These are phyloP conservation scores for Montipora capitata DNA, from an alignment of 92 coral and sea anemone genomes.

Conservation along the genomic window DNA sequence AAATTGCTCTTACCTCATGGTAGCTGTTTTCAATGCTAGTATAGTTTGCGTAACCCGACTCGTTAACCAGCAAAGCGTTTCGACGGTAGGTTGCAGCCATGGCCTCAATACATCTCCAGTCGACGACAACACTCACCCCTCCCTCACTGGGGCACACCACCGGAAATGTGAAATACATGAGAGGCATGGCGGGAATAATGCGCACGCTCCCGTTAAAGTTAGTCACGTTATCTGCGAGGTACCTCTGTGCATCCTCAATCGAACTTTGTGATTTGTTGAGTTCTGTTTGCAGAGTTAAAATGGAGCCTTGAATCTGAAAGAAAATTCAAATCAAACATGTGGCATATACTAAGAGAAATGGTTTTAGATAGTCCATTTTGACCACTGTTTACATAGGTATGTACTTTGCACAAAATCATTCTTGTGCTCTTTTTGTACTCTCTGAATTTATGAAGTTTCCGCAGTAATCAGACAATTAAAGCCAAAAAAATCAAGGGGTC, in stretches of 20 bases:
- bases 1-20: slow-evolving; percentile 70
- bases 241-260: slow-evolving; percentile 76
- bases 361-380: too few relatives aligned
- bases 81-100: slow-evolving; percentile 81
- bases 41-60: slow-evolving; percentile 76
- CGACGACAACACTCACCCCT: slow-evolving; percentile 79
- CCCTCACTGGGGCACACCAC: slow-evolving; percentile 67
- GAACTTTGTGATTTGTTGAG: slow-evolving; percentile 72
- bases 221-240: slow-evolving; percentile 67
- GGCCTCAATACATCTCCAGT: slow-evolving; percentile 81
- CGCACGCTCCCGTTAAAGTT: slow-evolving; percentile 92
- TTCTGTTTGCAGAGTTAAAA: slow-evolving; percentile 65
- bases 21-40: slow-evolving; percentile 74
- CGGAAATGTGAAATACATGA: slow-evolving; percentile 58
- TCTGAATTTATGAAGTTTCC: too few relatives aligned
- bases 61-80: slow-evolving; percentile 59
- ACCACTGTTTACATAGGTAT: too few relatives aligned
- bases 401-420: too few relatives aligned
- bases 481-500: too few relatives aligned
- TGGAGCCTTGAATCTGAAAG: slow-evolving; percentile 77
- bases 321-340: neutral
- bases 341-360: too few relatives aligned
- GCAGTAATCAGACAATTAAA: too few relatives aligned
- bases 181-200: slow-evolving; percentile 58
- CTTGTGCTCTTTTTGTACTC: too few relatives aligned